phyloP scores from a whole-genome alignment of 2,888 invertebrate genomes.

The Megalurothrips usitatus region DNA sequence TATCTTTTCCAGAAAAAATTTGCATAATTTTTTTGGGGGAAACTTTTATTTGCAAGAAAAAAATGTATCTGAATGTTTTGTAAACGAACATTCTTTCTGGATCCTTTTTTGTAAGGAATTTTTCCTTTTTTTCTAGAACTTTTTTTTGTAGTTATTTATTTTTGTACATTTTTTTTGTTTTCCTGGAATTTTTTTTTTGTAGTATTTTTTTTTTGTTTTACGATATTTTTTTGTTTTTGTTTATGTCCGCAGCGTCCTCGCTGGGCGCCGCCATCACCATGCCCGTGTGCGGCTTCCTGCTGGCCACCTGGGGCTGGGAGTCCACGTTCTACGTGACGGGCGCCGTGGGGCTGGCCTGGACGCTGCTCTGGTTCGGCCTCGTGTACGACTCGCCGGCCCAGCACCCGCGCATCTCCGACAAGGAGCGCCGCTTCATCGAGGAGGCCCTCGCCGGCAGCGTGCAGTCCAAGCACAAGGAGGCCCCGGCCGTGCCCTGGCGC shows the following conservation, averaged over 20 bases:
- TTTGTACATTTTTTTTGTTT: too few species aligned
- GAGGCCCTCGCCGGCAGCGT: constrained; percentile 61
- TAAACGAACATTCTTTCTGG: too few species aligned
- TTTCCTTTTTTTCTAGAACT: too few species aligned
- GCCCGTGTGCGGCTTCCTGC: constrained; percentile 79
- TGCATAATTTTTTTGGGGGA: too few species aligned
- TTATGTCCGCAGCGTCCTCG: constrained; percentile 64
- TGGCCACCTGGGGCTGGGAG: constrained; percentile 78
- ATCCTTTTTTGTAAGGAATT: too few species aligned
- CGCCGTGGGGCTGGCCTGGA: constrained; percentile 73
- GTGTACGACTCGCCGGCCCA: constrained; percentile 76
- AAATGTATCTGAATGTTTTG: too few species aligned
- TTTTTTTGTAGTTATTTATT: too few species aligned
- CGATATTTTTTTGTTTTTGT: too few species aligned
- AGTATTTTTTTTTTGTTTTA: too few species aligned
- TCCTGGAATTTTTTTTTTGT: too few species aligned
- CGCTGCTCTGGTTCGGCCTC: constrained; percentile 72
- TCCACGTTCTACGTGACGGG: constrained; percentile 86
- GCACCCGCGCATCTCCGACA: constrained; percentile 72
- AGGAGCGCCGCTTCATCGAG: constrained; percentile 68
- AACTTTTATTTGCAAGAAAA: too few species aligned
- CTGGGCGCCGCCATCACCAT: constrained; percentile 87
- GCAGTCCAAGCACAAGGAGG: constrained; percentile 51
- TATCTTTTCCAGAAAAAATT: too few species aligned
- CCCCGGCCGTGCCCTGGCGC: constrained; percentile 67